Base-by-base conservation (phyloP, 1,140 invertebrate species). In the Magallana gigas region DNA sequence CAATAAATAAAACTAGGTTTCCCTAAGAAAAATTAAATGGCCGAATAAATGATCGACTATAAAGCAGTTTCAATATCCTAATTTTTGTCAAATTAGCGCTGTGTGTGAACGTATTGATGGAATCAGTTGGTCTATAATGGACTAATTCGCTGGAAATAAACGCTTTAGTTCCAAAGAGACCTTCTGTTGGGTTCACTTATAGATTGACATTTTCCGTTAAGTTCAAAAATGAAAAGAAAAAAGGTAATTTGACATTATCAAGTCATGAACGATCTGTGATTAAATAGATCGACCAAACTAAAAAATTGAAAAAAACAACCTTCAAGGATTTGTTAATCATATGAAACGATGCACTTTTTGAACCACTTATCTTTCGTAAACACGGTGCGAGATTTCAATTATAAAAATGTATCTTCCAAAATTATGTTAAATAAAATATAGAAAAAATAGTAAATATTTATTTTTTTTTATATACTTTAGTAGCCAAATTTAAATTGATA, bases 71-170 rank as follows among this genome's bases (percentile, higher is more conserved):
- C 36, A 48, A 48, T 48, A 76, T 76, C 68, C 36, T 76, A 23
- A 76, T 76, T 29, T 76, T 76, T 29, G 23, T 12, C 23, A 76
- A 76, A 76, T 76, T 8, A 76, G 23, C 68, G 23, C 8, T 29
- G 68, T 76, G 9, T 76, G 12, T 76, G 18, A 18, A 29, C 23
- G 23, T 29, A 18, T 29, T 76, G 68, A 12, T 29, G 68, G 6
- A 29, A 29, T 76, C 23, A 76, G 36, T 76, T 76, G 68, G 36
- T 76, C 68, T 76, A 76, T 23, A 11, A 76, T 76, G 68, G 68
- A 76, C 68, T 76, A 76, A 29, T 76, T 76, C 68, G 36, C 36
- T 29, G 23, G 68, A 76, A 76, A 36, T 18, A 76, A 76, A 36
- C 9, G 8, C 68, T 36, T 76, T 76, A 29, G 23, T 29, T 76